Percentiles rank a stretch among this genome's conserved stretches.
Conservation (phyloP, 1,140 invertebrate species). For the Cryptotermes secundus region DNA sequence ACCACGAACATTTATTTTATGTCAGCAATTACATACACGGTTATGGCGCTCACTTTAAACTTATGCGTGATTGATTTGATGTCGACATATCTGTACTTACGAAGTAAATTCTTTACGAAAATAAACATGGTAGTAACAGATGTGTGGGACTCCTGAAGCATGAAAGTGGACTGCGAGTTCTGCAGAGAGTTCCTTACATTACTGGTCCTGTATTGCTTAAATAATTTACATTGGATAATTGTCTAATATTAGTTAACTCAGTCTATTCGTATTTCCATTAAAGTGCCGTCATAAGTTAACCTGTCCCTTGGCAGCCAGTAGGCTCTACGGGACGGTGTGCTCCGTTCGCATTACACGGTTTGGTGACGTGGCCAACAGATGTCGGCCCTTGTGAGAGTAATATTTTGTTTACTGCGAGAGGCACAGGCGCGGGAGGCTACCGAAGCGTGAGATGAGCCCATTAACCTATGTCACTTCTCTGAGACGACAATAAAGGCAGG, state of each 20-base stretch:
- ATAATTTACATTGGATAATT: not conserved
- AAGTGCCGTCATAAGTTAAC: not conserved
- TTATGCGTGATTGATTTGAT: too few species aligned
- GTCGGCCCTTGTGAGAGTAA: not conserved
- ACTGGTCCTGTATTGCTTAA: too few species aligned
- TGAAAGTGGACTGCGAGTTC: too few species aligned
- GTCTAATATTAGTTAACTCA: not conserved
- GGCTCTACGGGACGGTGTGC: too few species aligned
- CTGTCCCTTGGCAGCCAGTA: not conserved
- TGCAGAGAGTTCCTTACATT: too few species aligned
- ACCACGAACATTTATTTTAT: too few species aligned
- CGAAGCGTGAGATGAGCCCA: not conserved
- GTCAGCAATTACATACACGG: too few species aligned
- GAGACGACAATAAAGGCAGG: not conserved
- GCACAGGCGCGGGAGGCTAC: not conserved
- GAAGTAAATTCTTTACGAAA: too few species aligned
- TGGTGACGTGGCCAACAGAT: not conserved
- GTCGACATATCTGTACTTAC: too few species aligned
- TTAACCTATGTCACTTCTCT: conserved; percentile 3
- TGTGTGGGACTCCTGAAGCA: too few species aligned
- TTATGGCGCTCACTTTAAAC: too few species aligned
- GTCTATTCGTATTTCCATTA: not conserved
- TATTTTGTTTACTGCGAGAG: not conserved
- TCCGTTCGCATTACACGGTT: conserved; percentile 9
- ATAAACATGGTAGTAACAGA: too few species aligned